phyloP scores from a whole-genome alignment of 2,113 vertebrate species.

The Rhineura floridana region DNA sequence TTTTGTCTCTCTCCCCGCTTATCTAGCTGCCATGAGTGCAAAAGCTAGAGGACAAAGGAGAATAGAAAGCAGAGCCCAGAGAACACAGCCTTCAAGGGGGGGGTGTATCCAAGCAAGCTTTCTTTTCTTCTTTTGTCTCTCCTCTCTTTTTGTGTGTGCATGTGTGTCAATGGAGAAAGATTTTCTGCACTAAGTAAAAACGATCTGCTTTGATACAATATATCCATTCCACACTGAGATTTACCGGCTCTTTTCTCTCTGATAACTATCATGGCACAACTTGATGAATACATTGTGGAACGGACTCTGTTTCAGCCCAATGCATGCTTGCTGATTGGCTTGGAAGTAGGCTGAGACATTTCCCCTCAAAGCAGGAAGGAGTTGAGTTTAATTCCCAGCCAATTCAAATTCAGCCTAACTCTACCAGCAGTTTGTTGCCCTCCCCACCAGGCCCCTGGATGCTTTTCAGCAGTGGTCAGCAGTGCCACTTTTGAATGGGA shows the following conservation, averaged over 20 bases:
- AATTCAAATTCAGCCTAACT: background rate
- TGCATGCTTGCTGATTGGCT: background rate
- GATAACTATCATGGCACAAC: background rate
- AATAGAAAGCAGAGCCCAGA: slow-evolving; percentile 47
- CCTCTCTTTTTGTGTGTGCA: background rate
- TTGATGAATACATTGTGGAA: slow-evolving; percentile 1
- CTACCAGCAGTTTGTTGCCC: too few relatives aligned
- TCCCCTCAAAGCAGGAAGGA: background rate
- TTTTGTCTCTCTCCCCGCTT: background rate
- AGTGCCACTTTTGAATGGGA: too few relatives aligned
- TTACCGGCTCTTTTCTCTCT: background rate
- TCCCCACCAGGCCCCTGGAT: too few relatives aligned
- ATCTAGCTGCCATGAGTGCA: slow-evolving; percentile 45
- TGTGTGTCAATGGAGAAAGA: background rate
- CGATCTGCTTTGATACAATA: background rate
- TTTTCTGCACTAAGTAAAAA: background rate
- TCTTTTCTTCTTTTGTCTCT: too few relatives aligned
- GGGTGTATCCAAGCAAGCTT: too few relatives aligned
- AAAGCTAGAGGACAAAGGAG: slow-evolving; percentile 26
- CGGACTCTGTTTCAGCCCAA: background rate
- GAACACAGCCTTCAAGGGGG: slow-evolving; percentile 30
- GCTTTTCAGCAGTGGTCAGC: too few relatives aligned
- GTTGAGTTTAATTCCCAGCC: background rate
- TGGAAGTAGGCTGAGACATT: background rate
- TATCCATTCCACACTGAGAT: background rate